phyloP scores from a whole-genome alignment of 2,113 vertebrate species.

The Poecile atricapillus region DNA sequence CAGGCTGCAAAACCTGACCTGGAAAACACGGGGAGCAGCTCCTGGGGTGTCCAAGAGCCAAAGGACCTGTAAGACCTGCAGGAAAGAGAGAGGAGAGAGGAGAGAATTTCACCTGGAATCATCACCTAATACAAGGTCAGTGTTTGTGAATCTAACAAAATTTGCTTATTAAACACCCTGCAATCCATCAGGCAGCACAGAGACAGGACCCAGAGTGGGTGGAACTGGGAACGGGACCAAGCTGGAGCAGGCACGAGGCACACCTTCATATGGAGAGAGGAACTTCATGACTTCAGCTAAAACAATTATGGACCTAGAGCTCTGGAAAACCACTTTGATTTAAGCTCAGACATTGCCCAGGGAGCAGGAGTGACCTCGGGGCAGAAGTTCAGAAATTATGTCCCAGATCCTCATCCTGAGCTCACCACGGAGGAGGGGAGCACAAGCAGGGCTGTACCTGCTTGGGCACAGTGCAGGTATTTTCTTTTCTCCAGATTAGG shows the following conservation, averaged over 20 bases:
- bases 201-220: background rate
- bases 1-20: background rate
- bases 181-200: background rate
- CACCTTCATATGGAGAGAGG: background rate
- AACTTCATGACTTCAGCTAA: background rate
- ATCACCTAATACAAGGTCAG: background rate
- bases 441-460: background rate
- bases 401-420: background rate
- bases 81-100: rapidly evolving
- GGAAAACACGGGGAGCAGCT: background rate
- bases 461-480: background rate
- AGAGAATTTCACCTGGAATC: background rate
- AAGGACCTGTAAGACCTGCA: too few species aligned
- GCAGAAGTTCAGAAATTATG: background rate
- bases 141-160: background rate
- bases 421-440: background rate
- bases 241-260: background rate
- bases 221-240: background rate
- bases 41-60: background rate
- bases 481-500: background rate
- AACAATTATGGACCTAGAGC: background rate
- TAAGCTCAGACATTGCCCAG: background rate
- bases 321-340: background rate
- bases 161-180: background rate
- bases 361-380: background rate